Evolutionary conservation across 1,140 invertebrate genomes (phyloP), one percentile per base, ranked within the genome.

Genomic region (Sipha flava): DNA sequence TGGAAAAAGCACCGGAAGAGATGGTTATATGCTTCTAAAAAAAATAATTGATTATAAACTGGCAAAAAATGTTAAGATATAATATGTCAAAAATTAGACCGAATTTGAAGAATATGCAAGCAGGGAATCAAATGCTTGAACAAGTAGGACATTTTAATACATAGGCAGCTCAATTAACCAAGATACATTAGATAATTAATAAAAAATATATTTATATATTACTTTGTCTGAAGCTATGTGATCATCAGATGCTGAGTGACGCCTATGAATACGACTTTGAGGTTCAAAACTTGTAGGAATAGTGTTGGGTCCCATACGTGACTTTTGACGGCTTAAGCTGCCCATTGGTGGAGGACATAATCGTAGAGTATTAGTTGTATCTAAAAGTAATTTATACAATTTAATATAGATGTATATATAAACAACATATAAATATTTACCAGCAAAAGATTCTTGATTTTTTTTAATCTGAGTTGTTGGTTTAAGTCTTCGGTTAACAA

Each of bases 401-500:
- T 66, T 40, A 66, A 7, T 66, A 66, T 21, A 34, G 18, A 29
- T 31, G 16, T 14, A 52, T 29, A 54, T 18, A 45, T 57, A 77
- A 26, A 77, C 12, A 40, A 43, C 29, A 37, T 77, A n/a, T 3
- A 14, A 21, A 47, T 66, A 79, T n/a, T 79, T 73, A 80, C 68
- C 68, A 75, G 37, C 23, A 18, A 34, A 26, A 16, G 31, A 45
- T 12, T 80, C 79, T 64, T 79, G 64, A 12, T 72, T 75, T 64
- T 70, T 79, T 40, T 72, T 82, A 40, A 80, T 34, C 23, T 77
- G 75, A 1, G 80, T 52, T 1, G 79, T 62, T 4, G 82, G 88
- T 83, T 89, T 89, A 4, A 89, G 82, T 80, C 87, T 89, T 77
- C 88, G 85, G 81, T 89, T 87, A 59, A 89, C 87, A 83, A 85